Percentiles rank a stretch among this genome's conserved stretches.
Conservation (phyloP, 2,113 vertebrate species). For the Odocoileus hemionus region DNA sequence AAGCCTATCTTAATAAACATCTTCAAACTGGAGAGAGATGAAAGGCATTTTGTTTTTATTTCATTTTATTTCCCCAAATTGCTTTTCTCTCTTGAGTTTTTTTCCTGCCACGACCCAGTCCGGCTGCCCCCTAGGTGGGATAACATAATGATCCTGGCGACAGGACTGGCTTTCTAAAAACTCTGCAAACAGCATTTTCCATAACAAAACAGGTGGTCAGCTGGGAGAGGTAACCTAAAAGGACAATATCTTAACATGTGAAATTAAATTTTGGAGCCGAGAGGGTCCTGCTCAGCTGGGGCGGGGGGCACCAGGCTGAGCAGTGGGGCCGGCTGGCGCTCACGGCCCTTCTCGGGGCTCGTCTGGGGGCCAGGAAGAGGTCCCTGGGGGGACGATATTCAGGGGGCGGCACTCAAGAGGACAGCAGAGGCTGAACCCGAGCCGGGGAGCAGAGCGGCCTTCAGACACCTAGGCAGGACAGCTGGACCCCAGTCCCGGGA, state of each 20-base stretch:
- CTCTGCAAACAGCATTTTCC: slow-evolving; percentile 72
- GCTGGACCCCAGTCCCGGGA: not conserved
- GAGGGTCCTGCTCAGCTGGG: slow-evolving; percentile 23
- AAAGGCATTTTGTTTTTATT: slow-evolving; percentile 78
- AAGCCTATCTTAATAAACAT: slow-evolving; percentile 75
- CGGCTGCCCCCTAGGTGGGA: slow-evolving; percentile 47
- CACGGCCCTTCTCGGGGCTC: not conserved
- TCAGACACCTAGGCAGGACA: not conserved
- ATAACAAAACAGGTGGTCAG: slow-evolving; percentile 63
- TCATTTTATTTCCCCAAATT: slow-evolving; percentile 78
- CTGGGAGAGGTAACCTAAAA: slow-evolving; percentile 46
- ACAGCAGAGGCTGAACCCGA: not conserved
- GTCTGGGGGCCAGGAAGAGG: too few relatives aligned
- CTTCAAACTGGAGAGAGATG: slow-evolving; percentile 49
- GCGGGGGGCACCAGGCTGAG: not conserved
- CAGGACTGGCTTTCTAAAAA: slow-evolving; percentile 69
- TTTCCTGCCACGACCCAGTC: slow-evolving; percentile 36
- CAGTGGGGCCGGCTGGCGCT: accelerated
- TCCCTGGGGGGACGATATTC: not conserved
- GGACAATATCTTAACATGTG: slow-evolving; percentile 30
- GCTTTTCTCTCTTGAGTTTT: slow-evolving; percentile 73
- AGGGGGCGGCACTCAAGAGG: accelerated
- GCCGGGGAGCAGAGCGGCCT: accelerated
- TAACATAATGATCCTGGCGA: slow-evolving; percentile 69
- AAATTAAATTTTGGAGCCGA: slow-evolving; percentile 40